Evolutionary conservation across 2,888 invertebrate genomes (phyloP).

Genomic region (Eupithecia centaureata): DNA sequence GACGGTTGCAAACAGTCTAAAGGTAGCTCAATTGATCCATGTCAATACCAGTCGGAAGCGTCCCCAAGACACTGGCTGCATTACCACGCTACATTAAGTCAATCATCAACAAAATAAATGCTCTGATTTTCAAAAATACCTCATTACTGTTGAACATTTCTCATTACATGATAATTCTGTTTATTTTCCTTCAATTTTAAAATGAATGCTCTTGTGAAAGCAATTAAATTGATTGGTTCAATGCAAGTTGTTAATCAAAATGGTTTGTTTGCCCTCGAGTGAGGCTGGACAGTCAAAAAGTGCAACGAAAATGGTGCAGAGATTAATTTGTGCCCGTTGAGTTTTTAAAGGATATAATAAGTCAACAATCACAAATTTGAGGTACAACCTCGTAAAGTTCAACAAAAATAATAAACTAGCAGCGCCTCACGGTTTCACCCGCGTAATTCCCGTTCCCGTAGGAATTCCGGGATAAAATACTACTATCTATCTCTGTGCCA

Average conservation of each 20-base stretch:
- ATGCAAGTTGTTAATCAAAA: conserved; percentile 63
- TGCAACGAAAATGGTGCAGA: conserved; percentile 49
- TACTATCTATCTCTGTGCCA: too few species aligned
- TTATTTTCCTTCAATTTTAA: not conserved
- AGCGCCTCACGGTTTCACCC: too few species aligned
- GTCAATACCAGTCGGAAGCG: too few species aligned
- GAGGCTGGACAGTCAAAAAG: conserved; percentile 51
- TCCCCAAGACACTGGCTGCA: too few species aligned
- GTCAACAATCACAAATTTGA: not conserved
- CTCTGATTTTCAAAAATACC: not conserved
- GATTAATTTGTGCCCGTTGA: conserved; percentile 58
- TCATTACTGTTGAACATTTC: not conserved
- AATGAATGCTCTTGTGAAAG: conserved; percentile 2
- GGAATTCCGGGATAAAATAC: too few species aligned
- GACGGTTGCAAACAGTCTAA: too few species aligned
- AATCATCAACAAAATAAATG: not conserved
- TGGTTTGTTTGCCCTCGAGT: conserved; percentile 50
- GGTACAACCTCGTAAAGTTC: not conserved
- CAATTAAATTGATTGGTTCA: conserved; percentile 70
- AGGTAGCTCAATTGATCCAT: too few species aligned
- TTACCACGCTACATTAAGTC: too few species aligned
- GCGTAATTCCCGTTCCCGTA: too few species aligned
- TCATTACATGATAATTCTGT: not conserved
- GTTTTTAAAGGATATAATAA: conserved; percentile 53
- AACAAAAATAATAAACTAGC: too few species aligned